phyloP scores from a whole-genome alignment of 2,888 invertebrate species.

The Scelioninae gen. 2 region DNA sequence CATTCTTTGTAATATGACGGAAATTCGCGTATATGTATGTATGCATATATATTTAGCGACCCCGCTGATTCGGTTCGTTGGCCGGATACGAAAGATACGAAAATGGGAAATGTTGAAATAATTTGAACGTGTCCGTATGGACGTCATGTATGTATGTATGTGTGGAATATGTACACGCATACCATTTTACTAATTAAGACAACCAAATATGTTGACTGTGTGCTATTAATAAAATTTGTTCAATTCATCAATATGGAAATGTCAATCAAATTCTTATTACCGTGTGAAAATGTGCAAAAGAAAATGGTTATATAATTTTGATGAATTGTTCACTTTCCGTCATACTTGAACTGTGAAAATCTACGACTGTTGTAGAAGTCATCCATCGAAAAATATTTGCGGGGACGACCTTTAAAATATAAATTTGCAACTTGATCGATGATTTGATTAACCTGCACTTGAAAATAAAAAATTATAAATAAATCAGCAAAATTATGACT shows the following conservation, averaged over 20 bases:
- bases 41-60: conserved; percentile 7
- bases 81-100: conserved; percentile 33
- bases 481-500: too few relatives aligned
- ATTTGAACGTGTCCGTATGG: conserved; percentile 19
- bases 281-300: too few relatives aligned
- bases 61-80: conserved; percentile 26
- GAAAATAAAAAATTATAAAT: too few relatives aligned
- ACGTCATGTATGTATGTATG: conserved; percentile 11
- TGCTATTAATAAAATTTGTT: conserved; percentile 7
- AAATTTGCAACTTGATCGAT: too few relatives aligned
- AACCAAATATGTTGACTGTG: conserved; percentile 8
- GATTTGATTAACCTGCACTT: too few relatives aligned
- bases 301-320: too few relatives aligned
- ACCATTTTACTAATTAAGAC: conserved; percentile 29
- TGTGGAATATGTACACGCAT: background rate
- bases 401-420: too few relatives aligned
- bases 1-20: conserved; percentile 22
- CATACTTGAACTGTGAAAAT: too few relatives aligned
- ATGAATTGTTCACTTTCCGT: too few relatives aligned
- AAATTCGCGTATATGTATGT: conserved; percentile 9
- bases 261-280: too few relatives aligned
- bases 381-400: too few relatives aligned
- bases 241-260: background rate
- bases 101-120: conserved; percentile 41
- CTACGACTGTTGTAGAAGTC: too few relatives aligned